A percentile compares a stretch with the other conserved stretches of the same genome.
Conservation (phyloP, 2,113 vertebrate species). For the Irena cyanogastra region DNA sequence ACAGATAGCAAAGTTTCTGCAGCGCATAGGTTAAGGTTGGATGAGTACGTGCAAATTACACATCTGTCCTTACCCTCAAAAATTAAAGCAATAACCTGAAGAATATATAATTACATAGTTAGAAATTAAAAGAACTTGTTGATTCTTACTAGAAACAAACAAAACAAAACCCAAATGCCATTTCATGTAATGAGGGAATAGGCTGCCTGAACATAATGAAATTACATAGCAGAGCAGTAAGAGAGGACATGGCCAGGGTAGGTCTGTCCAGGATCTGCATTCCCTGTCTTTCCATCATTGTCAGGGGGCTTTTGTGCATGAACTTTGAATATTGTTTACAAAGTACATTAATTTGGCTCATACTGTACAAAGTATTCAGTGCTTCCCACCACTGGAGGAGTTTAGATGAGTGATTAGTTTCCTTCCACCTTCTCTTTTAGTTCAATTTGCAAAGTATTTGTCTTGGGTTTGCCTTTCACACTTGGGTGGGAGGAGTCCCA, state of each 20-base stretch:
- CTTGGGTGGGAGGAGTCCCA: not conserved
- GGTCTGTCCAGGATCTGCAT: not conserved
- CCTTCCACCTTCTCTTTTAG: not conserved
- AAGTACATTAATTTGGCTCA: not conserved
- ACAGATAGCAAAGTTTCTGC: not conserved
- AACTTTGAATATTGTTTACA: not conserved
- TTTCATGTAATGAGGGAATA: not conserved
- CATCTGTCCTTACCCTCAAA: not conserved
- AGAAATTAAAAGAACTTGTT: not conserved
- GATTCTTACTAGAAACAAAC: not conserved
- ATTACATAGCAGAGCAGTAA: not conserved
- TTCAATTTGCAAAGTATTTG: not conserved
- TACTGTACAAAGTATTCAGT: not conserved
- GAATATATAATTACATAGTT: not conserved
- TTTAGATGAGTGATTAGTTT: not conserved
- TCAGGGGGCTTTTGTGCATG: not conserved
- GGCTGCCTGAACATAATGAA: not conserved
- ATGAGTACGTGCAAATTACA: not conserved
- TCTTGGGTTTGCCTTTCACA: not conserved
- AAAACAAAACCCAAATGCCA: not conserved
- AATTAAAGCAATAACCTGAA: not conserved
- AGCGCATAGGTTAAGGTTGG: not conserved
- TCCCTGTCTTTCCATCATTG: not conserved
- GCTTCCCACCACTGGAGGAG: not conserved
- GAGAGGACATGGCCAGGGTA: not conserved